Evolutionary conservation across 2,888 invertebrate genomes (phyloP), one percentile per base, ranked within the genome.

Genomic region (Odontocerum albicorne): DNA sequence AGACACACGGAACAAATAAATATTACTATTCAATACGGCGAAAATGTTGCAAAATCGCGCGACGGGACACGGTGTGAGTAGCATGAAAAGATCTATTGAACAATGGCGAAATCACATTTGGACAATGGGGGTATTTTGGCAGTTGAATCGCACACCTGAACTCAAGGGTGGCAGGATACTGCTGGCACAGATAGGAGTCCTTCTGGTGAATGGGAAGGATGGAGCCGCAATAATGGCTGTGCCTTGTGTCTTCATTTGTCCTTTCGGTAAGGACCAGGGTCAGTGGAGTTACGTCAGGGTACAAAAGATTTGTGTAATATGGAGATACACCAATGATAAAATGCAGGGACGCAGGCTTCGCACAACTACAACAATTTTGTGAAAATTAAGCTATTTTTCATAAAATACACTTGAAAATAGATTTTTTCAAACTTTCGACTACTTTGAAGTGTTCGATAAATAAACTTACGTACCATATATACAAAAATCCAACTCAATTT

Each of bases 1-100:
- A 60, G 60, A 60, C 60, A 60, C 60, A 51, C 51, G 60, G 60
- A 57, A 57, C 60, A 60, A 60, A 60, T 60, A 60, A 55, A 57
- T 60, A 60, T 60, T 60, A 60, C 55, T 57, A 57, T 57, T 57
- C 55, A 60, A 57, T 60, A 52, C 55, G 43, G 35, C 33, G 55
- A 56, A 54, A 51, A 55, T 51, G 60, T 60, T 60, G 60, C 60
- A 43, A 51, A n/a, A n/a, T n/a, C n/a, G 55, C 46, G 43, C 49
- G 49, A 49, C 51, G 27, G 55, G 54, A 47, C 47, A 54, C 36
- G 54, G 42, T 22, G 21, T 44, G 51, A 55, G 39, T 31, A 21
- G 22, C 52, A 21, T 51, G 55, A 46, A 55, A 47, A 56, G 40
- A 36, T 39, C 27, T 47, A 20, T 21, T 8, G 4, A 27, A 60